Conservation (phyloP, 2,888 invertebrate genomes). For the Seira ritae region DNA sequence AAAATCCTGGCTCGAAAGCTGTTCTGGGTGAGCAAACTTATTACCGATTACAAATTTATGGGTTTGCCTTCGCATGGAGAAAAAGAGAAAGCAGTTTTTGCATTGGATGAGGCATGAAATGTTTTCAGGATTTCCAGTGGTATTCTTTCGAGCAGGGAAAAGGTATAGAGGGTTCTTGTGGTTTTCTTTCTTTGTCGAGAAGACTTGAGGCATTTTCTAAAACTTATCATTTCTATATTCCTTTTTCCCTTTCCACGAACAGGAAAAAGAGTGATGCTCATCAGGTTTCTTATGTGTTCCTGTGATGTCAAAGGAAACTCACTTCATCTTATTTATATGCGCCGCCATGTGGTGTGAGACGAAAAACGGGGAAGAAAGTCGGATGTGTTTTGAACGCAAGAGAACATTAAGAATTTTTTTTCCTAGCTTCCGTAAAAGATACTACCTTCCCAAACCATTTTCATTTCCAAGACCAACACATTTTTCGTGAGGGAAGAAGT, state of each 20-base stretch:
- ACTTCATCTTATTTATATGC: conserved; percentile 36
- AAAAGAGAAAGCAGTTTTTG: conserved; percentile 8
- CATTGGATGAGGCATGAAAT: conserved; percentile 3
- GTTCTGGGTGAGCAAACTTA: conserved; percentile 2
- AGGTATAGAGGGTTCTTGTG: conserved; percentile 4
- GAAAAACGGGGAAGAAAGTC: conserved; percentile 8
- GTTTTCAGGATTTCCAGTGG: not conserved
- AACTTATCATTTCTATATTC: conserved; percentile 2
- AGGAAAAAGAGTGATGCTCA: conserved; percentile 21
- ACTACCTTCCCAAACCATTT: conserved; percentile 2
- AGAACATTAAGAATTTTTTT: conserved; percentile 12
- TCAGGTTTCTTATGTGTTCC: conserved; percentile 3
- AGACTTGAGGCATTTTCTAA: conserved; percentile 2
- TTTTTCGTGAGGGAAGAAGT: not conserved
- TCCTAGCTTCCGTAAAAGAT: not conserved
- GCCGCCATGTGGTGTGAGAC: not conserved
- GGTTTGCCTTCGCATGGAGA: not conserved
- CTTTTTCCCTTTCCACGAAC: not conserved
- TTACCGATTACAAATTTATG: conserved; percentile 19
- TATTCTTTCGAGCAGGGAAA: not conserved
- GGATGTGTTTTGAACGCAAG: conserved; percentile 25
- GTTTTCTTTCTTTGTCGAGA: not conserved
- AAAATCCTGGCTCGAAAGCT: not conserved
- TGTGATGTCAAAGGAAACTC: conserved; percentile 5
- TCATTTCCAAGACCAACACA: conserved; percentile 2